Evolutionary conservation across 2,888 invertebrate genomes (phyloP).

Genomic region (Cephalotes varians): DNA sequence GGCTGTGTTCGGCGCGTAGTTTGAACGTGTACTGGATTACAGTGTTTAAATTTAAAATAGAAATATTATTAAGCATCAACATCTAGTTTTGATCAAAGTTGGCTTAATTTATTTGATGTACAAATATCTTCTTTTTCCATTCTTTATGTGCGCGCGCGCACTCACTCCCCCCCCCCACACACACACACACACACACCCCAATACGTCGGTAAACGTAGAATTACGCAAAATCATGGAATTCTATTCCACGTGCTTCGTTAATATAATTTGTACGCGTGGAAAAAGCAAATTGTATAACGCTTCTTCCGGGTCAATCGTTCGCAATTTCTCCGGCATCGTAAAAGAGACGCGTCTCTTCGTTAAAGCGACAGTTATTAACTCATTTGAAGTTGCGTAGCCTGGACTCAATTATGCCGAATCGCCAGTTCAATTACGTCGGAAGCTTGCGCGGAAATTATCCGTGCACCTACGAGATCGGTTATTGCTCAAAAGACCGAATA

Average conservation of each 20-base stretch:
- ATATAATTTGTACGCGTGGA: neutral
- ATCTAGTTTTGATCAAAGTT: too few relatives aligned
- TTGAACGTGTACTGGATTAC: too few relatives aligned
- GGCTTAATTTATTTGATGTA: too few relatives aligned
- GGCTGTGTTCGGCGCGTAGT: too few relatives aligned
- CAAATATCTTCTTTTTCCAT: too few relatives aligned
- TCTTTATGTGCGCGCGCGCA: too few relatives aligned
- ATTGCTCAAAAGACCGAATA: slow-evolving; percentile 36
- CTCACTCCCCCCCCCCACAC: too few relatives aligned
- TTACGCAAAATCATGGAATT: slow-evolving; percentile 1
- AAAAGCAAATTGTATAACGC: neutral
- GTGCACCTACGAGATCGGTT: slow-evolving; percentile 34
- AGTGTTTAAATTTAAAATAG: too few relatives aligned
- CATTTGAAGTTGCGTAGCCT: neutral
- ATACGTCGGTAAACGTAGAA: neutral
- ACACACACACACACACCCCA: too few relatives aligned
- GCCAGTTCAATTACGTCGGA: slow-evolving; percentile 37
- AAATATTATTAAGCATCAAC: too few relatives aligned
- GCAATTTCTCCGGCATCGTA: neutral
- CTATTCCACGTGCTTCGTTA: neutral
- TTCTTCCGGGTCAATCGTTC: neutral
- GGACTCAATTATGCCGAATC: slow-evolving; percentile 29
- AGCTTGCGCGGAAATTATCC: slow-evolving; percentile 39
- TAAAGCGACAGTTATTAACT: slow-evolving; percentile 31
- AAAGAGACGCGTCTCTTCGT: slow-evolving; percentile 9